phyloP scores from a whole-genome alignment of 1,140 invertebrate genomes.

The Phortica variegata region DNA sequence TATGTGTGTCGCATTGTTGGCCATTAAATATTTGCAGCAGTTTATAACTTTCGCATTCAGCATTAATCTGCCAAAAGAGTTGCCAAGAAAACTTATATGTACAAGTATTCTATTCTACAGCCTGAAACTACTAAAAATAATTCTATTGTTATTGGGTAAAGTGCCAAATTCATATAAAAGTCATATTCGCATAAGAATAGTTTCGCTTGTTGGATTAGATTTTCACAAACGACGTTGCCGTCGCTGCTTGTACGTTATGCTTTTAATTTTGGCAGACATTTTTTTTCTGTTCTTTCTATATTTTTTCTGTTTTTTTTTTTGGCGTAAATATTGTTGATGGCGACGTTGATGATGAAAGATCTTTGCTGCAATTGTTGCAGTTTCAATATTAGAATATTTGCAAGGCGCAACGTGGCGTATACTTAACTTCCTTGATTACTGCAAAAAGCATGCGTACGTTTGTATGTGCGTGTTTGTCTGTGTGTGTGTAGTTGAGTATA shows the following conservation, averaged over 20 bases:
- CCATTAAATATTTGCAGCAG: background rate
- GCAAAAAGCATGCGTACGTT: background rate
- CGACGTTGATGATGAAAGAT: background rate
- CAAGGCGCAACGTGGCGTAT: slow-evolving; percentile 17
- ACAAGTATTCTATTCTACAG: background rate
- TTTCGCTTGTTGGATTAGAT: background rate
- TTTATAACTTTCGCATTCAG: too few relatives aligned
- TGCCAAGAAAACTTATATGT: too few relatives aligned
- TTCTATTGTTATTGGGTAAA: slow-evolving; percentile 14
- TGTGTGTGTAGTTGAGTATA: background rate
- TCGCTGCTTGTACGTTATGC: background rate
- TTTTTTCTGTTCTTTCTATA: slow-evolving; percentile 1
- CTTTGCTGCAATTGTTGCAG: too few relatives aligned
- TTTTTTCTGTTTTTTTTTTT: background rate
- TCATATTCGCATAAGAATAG: background rate
- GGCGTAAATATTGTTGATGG: slow-evolving; percentile 7
- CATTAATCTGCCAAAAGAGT: too few relatives aligned
- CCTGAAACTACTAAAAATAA: slow-evolving; percentile 24
- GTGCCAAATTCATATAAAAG: slow-evolving; percentile 20
- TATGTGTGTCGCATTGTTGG: background rate
- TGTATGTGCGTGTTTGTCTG: background rate
- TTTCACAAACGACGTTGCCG: background rate
- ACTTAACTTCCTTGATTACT: slow-evolving; percentile 31
- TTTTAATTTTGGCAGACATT: background rate
- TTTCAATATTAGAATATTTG: too few relatives aligned